A percentile compares a stretch with the other conserved stretches of the same genome.
Conservation (phyloP, 2,797 vertebrate species). For the Sciurus carolinensis region DNA sequence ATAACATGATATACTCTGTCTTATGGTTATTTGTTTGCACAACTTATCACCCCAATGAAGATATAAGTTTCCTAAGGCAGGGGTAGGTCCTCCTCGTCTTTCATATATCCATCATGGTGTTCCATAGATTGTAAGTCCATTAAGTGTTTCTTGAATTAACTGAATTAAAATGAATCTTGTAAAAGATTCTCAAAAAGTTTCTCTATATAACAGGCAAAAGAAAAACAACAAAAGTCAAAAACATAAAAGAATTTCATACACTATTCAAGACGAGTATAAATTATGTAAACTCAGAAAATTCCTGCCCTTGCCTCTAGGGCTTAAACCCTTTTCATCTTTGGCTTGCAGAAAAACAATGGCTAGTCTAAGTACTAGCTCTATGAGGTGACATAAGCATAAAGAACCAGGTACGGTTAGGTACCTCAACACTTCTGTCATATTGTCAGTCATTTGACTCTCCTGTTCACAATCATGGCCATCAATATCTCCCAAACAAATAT, state of each 20-base stretch:
- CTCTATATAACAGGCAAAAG: not conserved
- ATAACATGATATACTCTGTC: not conserved
- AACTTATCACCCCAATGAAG: not conserved
- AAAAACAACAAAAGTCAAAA: not conserved
- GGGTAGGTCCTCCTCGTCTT: not conserved
- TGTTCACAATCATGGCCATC: not conserved
- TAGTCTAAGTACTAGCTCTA: not conserved
- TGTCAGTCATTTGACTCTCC: not conserved
- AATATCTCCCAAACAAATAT: constrained; percentile 21
- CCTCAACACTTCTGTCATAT: not conserved
- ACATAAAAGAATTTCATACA: not conserved
- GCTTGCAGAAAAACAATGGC: constrained; percentile 8
- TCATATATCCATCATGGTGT: not conserved
- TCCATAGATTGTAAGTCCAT: not conserved
- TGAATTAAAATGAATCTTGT: constrained; percentile 14
- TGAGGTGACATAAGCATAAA: not conserved
- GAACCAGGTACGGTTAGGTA: not conserved
- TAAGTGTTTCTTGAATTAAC: not conserved
- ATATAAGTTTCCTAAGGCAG: not conserved
- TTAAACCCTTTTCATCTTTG: not conserved
- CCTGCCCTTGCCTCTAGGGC: not conserved
- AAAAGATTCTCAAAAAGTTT: constrained; percentile 54
- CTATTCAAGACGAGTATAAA: not conserved
- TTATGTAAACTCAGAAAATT: constrained; percentile 42
- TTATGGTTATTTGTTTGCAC: not conserved